Percentiles rank a stretch among this genome's conserved stretches.
These are phyloP conservation scores for Lepidonotus clava DNA, from an alignment of 2,888 invertebrate species.

Conservation along the genomic window DNA sequence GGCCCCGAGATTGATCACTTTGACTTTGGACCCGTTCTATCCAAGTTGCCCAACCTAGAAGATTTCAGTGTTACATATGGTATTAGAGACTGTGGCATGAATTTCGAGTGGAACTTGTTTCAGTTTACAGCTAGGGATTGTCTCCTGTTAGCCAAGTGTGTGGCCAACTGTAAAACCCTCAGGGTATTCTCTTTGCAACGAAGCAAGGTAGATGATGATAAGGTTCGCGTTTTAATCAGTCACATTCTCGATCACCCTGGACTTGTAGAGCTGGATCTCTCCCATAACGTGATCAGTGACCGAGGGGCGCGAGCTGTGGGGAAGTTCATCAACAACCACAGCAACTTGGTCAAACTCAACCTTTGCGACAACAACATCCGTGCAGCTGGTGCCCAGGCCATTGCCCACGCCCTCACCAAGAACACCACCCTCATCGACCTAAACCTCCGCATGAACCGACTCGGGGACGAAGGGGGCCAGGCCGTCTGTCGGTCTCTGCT, in stretches of 20 bases:
- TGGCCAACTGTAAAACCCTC: conserved; percentile 77
- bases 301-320: conserved; percentile 80
- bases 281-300: conserved; percentile 80
- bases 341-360: conserved; percentile 72
- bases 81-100: conserved; percentile 81
- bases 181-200: conserved; percentile 76
- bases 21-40: conserved; percentile 78
- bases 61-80: conserved; percentile 79
- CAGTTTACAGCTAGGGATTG: conserved; percentile 81
- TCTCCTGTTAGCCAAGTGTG: conserved; percentile 78
- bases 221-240: conserved; percentile 79
- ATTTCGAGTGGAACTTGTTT: conserved; percentile 81
- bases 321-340: conserved; percentile 80
- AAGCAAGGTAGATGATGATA: conserved; percentile 80
- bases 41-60: conserved; percentile 75
- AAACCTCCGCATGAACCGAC: conserved; percentile 77
- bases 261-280: conserved; percentile 78
- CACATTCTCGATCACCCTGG: conserved; percentile 79
- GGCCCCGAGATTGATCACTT: conserved; percentile 80
- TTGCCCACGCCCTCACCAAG: conserved; percentile 80
- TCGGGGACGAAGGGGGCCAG: conserved; percentile 81
- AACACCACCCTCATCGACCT: conserved; percentile 76
- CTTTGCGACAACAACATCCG: conserved; percentile 77
- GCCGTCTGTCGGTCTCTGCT: conserved; percentile 78
- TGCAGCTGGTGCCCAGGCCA: conserved; percentile 79